Base-by-base conservation (phyloP, 2,888 invertebrate genomes). In the Caenorhabditis becei region DNA sequence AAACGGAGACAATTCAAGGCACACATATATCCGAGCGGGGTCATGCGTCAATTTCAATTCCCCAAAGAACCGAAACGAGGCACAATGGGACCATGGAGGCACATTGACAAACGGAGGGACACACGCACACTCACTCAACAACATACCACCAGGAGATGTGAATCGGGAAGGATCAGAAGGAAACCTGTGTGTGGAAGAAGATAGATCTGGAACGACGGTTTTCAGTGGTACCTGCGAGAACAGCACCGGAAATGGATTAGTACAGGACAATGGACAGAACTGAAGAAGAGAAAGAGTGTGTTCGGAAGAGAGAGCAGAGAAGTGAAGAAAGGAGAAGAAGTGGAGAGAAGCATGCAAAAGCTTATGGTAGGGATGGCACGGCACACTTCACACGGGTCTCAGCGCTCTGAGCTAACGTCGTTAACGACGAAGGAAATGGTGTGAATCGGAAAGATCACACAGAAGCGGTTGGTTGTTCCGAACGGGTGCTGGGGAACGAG, bases 91-190 rank as follows among this genome's bases (percentile, higher is more conserved):
- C 41, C 41, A 18, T 10, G 18, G 18, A n/a, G 35, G 47, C 47
- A 47, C 47, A 47, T 47, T 47, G 47, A 66, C 65, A 74, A 20
- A 59, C 59, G 47, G 56, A 63, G 51, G 61, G 44, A 53, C 49
- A 35, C 28, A 66, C 49, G 61, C 53, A 37, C 63, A 74, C 56
- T 74, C 74, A 74, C 74, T 74, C 74, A 66, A 74, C 74, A 74
- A 74, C 74, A 74, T 74, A 74, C 74, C 74, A 74, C 74, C 74
- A 47, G 53, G 26, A 56, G 54, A 56, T 18, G 54, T 18, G 32
- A 32, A 32, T 28, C 16, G 18, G 32, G 28, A n/a, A 18, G 54
- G 41, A 66, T 62, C 41, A 65, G 59, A 49, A 32, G 37, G 61
- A 47, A 47, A 47, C 47, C 47, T 47, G 47, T 18, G 23, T 61